phyloP scores from a whole-genome alignment of 2,888 invertebrate genomes.

The Drosophila limbata region DNA sequence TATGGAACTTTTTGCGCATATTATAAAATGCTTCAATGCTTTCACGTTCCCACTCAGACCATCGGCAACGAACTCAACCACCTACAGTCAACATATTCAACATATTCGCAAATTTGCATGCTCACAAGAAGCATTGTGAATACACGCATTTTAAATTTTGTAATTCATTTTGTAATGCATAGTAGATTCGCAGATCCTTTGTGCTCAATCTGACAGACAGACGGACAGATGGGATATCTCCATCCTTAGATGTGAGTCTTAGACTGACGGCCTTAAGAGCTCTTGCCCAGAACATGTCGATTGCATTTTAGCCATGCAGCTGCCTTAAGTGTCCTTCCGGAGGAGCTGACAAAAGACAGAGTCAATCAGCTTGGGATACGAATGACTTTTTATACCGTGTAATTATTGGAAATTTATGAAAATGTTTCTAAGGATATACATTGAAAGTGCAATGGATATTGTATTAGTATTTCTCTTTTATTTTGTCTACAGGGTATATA shows the following conservation, averaged over 20 bases:
- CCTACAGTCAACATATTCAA: not conserved
- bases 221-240: conserved; percentile 4
- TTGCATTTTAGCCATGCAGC: conserved; percentile 13
- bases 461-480: too few species aligned
- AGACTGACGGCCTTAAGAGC: conserved; percentile 6
- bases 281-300: conserved; percentile 1
- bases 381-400: conserved; percentile 1
- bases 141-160: conserved; percentile 61
- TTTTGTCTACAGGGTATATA: not conserved
- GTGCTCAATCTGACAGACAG: conserved; percentile 14
- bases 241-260: conserved; percentile 3
- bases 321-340: conserved; percentile 12
- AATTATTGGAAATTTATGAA: not conserved
- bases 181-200: conserved; percentile 28
- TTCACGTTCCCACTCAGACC: conserved; percentile 11
- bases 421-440: not conserved
- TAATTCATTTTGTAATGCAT: conserved; percentile 73
- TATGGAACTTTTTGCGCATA: conserved; percentile 57
- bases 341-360: conserved; percentile 3
- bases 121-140: conserved; percentile 63
- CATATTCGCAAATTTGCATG: conserved; percentile 50
- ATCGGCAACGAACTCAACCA: not conserved
- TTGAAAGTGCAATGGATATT: not conserved
- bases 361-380: conserved; percentile 8
- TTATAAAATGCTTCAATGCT: conserved; percentile 64